These are phyloP conservation scores for Cyprinodon tularosa DNA, from an alignment of 2,113 vertebrate genomes.

Conservation along the genomic window DNA sequence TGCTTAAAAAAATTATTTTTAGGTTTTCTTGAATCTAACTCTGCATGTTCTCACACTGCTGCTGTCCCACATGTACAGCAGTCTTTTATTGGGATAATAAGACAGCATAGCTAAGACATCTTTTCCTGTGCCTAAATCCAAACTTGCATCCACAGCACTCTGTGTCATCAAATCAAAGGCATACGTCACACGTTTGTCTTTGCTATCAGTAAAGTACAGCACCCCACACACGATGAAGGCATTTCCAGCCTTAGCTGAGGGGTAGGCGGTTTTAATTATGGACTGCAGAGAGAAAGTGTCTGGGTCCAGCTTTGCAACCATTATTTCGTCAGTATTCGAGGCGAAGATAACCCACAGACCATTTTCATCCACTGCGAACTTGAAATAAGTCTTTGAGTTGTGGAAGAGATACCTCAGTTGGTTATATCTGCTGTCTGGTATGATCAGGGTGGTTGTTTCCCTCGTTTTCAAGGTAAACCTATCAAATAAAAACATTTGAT, in stretches of 20 bases:
- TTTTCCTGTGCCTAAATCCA: constrained; percentile 80
- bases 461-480: constrained; percentile 82
- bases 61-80: constrained; percentile 87
- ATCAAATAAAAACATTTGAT: constrained; percentile 42
- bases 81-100: constrained; percentile 81
- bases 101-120: constrained; percentile 89
- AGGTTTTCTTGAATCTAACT: constrained; percentile 70
- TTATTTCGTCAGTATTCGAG: constrained; percentile 76
- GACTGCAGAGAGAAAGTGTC: constrained; percentile 76
- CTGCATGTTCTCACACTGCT: constrained; percentile 83
- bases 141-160: constrained; percentile 78
- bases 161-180: constrained; percentile 85
- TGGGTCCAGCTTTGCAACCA: constrained; percentile 84
- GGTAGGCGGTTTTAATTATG: constrained; percentile 85
- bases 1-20: constrained; percentile 12
- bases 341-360: constrained; percentile 91
- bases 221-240: constrained; percentile 87
- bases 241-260: constrained; percentile 88
- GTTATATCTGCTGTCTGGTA: constrained; percentile 82
- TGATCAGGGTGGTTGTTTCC: constrained; percentile 61
- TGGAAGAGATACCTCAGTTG: constrained; percentile 86
- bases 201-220: constrained; percentile 88
- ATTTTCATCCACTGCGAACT: constrained; percentile 87
- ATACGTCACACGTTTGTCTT: constrained; percentile 82
- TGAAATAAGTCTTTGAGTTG: constrained; percentile 93